Evolutionary conservation across 2,888 invertebrate genomes (phyloP).

Genomic region (Acleris cristana): DNA sequence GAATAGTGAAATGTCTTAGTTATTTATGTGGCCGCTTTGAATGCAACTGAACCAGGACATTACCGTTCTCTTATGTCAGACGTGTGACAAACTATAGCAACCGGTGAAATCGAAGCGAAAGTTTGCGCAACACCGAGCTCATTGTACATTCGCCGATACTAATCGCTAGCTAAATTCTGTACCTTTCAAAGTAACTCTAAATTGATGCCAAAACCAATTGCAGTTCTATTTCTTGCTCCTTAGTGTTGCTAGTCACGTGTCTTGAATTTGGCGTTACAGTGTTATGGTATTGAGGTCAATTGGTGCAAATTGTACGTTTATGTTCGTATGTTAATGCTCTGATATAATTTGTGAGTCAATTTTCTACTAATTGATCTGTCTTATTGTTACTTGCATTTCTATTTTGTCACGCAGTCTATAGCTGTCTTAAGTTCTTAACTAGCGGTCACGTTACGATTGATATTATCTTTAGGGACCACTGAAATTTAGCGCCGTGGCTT

Average conservation of each 20-base stretch:
- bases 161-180: conserved; percentile 30
- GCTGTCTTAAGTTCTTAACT: background rate
- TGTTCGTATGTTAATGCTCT: background rate
- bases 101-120: conserved; percentile 61
- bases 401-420: background rate
- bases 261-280: no score
- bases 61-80: conserved; percentile 31
- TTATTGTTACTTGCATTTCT: background rate
- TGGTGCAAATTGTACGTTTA: background rate
- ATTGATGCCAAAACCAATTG: no score
- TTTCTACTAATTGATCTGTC: background rate
- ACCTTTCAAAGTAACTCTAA: no score
- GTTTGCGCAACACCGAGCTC: conserved; percentile 55
- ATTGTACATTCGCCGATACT: conserved; percentile 23
- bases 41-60: conserved; percentile 4
- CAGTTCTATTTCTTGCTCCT: no score
- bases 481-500: no score
- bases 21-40: background rate
- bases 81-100: conserved; percentile 29
- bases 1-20: no score
- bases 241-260: no score
- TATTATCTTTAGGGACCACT: background rate
- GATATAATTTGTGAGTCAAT: conserved; percentile 16
- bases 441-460: background rate
- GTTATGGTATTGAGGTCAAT: background rate